Evolutionary conservation across 37 sponge, comb jelly and placozoan species (phyloP).

Genomic region (Theonella swinhoei): DNA sequence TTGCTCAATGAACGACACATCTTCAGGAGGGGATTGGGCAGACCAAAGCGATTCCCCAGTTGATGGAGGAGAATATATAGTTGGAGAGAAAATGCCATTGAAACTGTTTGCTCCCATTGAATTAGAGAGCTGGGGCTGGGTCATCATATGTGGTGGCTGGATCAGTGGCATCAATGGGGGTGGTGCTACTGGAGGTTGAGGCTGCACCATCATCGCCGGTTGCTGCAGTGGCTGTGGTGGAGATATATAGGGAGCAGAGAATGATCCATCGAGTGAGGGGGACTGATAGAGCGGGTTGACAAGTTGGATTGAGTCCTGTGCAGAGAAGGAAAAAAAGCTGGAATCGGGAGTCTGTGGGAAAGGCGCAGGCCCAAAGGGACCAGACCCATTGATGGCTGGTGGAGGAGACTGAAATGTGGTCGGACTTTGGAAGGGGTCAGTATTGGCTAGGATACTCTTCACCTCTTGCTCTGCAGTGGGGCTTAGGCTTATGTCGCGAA

Average conservation of each 20-base stretch:
- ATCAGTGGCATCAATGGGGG: not conserved
- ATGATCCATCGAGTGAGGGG: not conserved
- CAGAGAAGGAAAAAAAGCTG: not conserved
- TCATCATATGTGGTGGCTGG: not conserved
- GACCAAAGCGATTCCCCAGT: not conserved
- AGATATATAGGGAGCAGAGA: not conserved
- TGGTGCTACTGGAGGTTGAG: not conserved
- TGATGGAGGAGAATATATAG: not conserved
- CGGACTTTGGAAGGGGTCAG: not conserved
- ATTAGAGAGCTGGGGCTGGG: not conserved
- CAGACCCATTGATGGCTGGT: not conserved
- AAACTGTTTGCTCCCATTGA: not conserved
- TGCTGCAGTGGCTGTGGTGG: not conserved
- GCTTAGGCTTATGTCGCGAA: not conserved
- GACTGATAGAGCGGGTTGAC: conserved; percentile 3
- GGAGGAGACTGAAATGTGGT: not conserved
- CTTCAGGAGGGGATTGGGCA: not conserved
- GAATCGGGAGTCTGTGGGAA: not conserved
- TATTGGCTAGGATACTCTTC: not conserved
- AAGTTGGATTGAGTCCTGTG: not conserved
- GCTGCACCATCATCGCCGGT: not conserved
- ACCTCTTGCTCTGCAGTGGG: not conserved
- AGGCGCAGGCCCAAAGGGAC: not conserved
- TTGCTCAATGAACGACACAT: not conserved
- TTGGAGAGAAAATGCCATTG: not conserved